Evolutionary conservation across 2,888 invertebrate genomes (phyloP), one percentile per base, ranked within the genome.

Genomic region (Agriotes lineatus): DNA sequence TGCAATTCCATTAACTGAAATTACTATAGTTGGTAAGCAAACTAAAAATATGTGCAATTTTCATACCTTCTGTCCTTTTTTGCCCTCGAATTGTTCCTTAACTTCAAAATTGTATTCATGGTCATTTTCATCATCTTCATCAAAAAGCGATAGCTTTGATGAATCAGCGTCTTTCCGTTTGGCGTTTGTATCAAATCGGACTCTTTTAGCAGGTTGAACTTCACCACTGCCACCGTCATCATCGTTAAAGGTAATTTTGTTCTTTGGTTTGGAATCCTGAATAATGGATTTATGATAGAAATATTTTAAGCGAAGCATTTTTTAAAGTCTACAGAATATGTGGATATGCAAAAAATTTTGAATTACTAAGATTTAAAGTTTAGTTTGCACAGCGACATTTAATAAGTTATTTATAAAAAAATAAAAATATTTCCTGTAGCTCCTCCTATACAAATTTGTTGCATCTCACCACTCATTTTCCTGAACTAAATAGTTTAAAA

Each of bases 1-100:
- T 94, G 92, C 75, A 94, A 86, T 83, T 90, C 88, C 81, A 93
- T 86, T 76, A 91, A 85, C 90, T 91, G 73, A 50, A 81, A 77
- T 19, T 30, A 37, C 35, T 45, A 20, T 56, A 61, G 30, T 16
- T 52, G 5, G 33, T 59, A 58, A 25, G 44, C 35, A 0, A n/a
- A n/a, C n/a, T n/a, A n/a, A 54, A 6, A 33, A 33, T 7, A 33
- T 6, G 7, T 9, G 9, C 33, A 33, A 33, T 33, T 33, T 37
- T 33, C 81, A 81, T 79, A 86, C 90, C 87, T 90, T 88, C 82
- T 88, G 88, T 9, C 90, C 90, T 74, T 88, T 87, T 79, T 87
- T 85, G 20, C 91, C 90, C 81, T 91, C 89, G 83, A 89, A 90
- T 76, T 92, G 89, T 60, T 90, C 86, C 80, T 90, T 90, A 14